Conservation (phyloP, 2,888 invertebrate genomes). For the Sesamia inferens region DNA sequence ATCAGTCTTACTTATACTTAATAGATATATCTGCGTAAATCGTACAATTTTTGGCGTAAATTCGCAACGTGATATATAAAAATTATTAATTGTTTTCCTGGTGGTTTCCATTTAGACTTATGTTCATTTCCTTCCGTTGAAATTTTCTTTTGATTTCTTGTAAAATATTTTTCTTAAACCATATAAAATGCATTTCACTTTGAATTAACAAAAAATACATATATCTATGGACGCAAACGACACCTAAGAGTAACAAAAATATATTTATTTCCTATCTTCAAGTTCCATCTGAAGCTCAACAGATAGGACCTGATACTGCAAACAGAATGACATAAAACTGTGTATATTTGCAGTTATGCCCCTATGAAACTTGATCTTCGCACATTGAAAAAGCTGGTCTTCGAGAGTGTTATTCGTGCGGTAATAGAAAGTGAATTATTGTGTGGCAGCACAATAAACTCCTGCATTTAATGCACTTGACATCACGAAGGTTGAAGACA, state of each 20-base stretch:
- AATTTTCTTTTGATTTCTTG: not conserved
- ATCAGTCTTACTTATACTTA: slow-evolving; percentile 53
- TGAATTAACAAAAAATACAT: not conserved
- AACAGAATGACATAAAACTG: slow-evolving; percentile 49
- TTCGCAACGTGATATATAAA: not conserved
- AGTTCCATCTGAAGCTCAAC: slow-evolving; percentile 37
- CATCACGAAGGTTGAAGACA: slow-evolving; percentile 3
- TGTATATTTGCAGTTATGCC: slow-evolving; percentile 46
- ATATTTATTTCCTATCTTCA: slow-evolving; percentile 17
- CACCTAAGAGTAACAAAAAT: not conserved
- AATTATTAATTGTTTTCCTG: slow-evolving; percentile 14
- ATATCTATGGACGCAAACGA: not conserved
- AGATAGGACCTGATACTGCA: slow-evolving; percentile 22
- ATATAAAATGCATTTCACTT: not conserved
- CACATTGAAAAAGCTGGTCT: slow-evolving; percentile 47
- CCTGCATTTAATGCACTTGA: slow-evolving; percentile 35
- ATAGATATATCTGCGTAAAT: slow-evolving; percentile 45
- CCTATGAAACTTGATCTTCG: slow-evolving; percentile 59
- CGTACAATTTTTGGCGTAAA: slow-evolving; percentile 14
- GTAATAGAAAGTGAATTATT: slow-evolving; percentile 60
- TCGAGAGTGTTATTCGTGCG: slow-evolving; percentile 39
- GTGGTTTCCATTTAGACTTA: not conserved
- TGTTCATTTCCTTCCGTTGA: not conserved
- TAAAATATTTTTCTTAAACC: not conserved
- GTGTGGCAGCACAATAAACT: slow-evolving; percentile 40